Percentiles rank a stretch among this genome's conserved stretches.
phyloP scores from a whole-genome alignment of 2,797 vertebrate species.

The Xerus rutilus region DNA sequence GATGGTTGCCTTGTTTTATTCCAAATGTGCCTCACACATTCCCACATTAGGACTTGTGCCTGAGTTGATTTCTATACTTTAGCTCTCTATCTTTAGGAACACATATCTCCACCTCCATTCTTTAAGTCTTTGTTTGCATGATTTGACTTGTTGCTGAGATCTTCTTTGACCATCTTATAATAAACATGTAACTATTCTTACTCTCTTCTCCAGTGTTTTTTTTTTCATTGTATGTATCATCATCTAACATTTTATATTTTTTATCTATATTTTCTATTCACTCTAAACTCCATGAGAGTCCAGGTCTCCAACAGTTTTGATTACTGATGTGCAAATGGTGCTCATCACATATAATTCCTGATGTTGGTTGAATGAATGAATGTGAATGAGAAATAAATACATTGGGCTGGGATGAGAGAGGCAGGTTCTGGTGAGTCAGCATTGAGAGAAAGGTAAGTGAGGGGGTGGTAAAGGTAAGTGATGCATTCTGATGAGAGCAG shows the following conservation, averaged over 20 bases:
- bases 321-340: neutral
- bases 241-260: constrained; percentile 12
- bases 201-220: neutral
- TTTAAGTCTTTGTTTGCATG: neutral
- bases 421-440: neutral
- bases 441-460: neutral
- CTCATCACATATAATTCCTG: neutral
- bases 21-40: neutral
- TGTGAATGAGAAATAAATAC: constrained; percentile 32
- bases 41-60: neutral
- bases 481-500: constrained; percentile 25
- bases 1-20: neutral
- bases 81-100: neutral
- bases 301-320: constrained; percentile 31
- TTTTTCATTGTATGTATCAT: neutral
- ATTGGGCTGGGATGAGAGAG: neutral
- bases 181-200: constrained; percentile 12
- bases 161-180: neutral
- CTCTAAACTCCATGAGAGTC: neutral
- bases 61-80: neutral
- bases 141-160: neutral
- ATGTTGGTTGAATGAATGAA: constrained; percentile 45
- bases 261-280: neutral
- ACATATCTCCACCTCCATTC: neutral
- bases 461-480: neutral